Evolutionary conservation across 2,888 invertebrate genomes (phyloP).

Genomic region (Xylota segnis): DNA sequence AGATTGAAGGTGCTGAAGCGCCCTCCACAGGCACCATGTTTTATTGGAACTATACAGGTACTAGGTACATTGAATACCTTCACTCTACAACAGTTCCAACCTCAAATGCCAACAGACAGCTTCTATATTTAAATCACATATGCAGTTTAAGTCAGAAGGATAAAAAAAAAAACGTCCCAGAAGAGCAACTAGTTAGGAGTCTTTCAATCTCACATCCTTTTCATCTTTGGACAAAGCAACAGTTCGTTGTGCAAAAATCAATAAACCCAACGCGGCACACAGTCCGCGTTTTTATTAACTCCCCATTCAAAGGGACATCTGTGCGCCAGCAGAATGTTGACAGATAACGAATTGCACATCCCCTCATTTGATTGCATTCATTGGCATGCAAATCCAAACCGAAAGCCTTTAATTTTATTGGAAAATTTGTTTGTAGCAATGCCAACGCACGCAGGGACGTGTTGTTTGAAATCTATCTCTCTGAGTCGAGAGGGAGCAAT

Average conservation of each 20-base stretch:
- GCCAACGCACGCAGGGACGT: background rate
- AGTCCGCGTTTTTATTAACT: background rate
- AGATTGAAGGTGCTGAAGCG: too few relatives aligned
- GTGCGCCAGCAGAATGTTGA: background rate
- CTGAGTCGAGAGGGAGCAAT: background rate
- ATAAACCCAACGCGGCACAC: background rate
- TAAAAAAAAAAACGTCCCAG: background rate
- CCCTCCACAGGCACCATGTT: too few relatives aligned
- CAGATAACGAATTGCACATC: background rate
- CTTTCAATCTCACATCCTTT: slow-evolving; percentile 2
- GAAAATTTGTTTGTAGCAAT: background rate
- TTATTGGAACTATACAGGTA: too few relatives aligned
- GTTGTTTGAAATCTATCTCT: slow-evolving; percentile 7
- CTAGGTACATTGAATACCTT: too few relatives aligned
- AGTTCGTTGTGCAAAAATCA: background rate
- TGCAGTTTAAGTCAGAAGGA: too few relatives aligned
- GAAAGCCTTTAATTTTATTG: background rate
- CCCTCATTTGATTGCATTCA: background rate
- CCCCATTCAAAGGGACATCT: background rate
- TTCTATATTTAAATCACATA: too few relatives aligned
- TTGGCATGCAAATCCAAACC: background rate
- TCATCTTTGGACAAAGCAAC: background rate
- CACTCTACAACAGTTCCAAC: background rate
- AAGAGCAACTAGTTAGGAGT: background rate
- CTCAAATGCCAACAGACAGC: background rate